Percentiles rank a stretch among this genome's conserved stretches.
Conservation (phyloP, 2,888 invertebrate species). For the Spialia ferax region DNA sequence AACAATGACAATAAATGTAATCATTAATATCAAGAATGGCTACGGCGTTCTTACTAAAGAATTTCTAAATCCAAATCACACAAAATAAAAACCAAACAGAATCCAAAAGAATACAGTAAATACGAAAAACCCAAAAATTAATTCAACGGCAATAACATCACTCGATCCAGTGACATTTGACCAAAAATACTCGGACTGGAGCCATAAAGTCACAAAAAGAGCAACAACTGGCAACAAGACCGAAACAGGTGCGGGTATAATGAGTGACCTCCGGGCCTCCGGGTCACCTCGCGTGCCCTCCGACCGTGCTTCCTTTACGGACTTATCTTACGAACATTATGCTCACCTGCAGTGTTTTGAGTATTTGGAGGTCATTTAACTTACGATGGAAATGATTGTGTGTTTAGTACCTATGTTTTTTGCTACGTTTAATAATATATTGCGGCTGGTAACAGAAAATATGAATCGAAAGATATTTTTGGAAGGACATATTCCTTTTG, state of each 20-base stretch:
- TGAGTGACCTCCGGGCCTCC: slow-evolving; percentile 54
- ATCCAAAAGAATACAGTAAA: neutral
- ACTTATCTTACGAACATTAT: slow-evolving; percentile 56
- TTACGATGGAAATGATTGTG: neutral
- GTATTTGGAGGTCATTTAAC: neutral
- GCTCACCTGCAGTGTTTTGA: slow-evolving; percentile 54
- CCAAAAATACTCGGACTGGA: neutral
- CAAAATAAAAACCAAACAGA: no score
- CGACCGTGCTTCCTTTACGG: slow-evolving; percentile 64
- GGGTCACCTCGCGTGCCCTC: slow-evolving; percentile 63
- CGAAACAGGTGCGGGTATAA: slow-evolving; percentile 50
- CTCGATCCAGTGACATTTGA: neutral
- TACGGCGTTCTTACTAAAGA: no score
- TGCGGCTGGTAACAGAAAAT: neutral
- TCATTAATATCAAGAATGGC: no score
- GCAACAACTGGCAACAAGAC: slow-evolving; percentile 41
- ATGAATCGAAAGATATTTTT: neutral
- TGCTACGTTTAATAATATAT: neutral
- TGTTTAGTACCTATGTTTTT: neutral
- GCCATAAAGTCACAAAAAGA: slow-evolving; percentile 10
- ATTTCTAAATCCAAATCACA: no score
- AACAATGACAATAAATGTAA: no score
- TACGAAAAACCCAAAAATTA: neutral
- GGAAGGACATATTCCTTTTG: neutral
- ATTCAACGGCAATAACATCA: neutral